These are phyloP conservation scores for Alcedo atthis DNA, from an alignment of 2,797 vertebrate species.

Conservation along the genomic window DNA sequence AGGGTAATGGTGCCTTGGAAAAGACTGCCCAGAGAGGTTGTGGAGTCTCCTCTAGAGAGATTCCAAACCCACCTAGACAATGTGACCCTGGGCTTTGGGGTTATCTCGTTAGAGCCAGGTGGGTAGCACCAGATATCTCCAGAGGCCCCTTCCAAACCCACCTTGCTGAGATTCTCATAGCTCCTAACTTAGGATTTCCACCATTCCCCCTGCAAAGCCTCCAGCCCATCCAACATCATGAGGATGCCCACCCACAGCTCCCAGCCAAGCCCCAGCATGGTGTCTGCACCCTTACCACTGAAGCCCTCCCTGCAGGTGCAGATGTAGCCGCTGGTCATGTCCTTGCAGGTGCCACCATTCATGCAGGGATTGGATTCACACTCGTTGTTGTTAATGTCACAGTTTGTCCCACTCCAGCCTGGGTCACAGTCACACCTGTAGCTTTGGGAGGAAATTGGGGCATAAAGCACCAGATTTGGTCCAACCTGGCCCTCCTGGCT, in stretches of 20 bases:
- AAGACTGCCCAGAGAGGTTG: not conserved
- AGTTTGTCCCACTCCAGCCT: conserved; percentile 94
- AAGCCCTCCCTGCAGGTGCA: conserved; percentile 93
- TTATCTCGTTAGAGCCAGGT: not conserved
- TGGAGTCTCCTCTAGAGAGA: not conserved
- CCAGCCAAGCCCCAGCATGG: fast-evolving
- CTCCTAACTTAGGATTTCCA: not conserved
- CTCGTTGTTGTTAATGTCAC: conserved; percentile 94
- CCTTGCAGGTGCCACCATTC: conserved; percentile 94
- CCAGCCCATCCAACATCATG: fast-evolving
- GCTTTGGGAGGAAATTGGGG: conserved; percentile 64
- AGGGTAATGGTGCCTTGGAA: not conserved
- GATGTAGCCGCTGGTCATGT: conserved; percentile 95
- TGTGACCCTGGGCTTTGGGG: not conserved
- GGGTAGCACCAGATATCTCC: not conserved
- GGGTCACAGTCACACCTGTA: conserved; percentile 91
- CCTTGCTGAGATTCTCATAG: not conserved
- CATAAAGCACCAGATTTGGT: not conserved
- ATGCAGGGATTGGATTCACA: conserved; percentile 95
- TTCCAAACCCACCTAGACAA: not conserved
- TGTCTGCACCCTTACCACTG: conserved; percentile 83
- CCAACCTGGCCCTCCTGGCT: fast-evolving
- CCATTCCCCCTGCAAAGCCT: not conserved
- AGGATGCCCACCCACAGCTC: not conserved
- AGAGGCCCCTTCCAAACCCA: not conserved